A percentile compares a stretch with the other conserved stretches of the same genome.
Evolutionary conservation across 2,113 vertebrate species (phyloP).

Genomic region (Lonchura striata): DNA sequence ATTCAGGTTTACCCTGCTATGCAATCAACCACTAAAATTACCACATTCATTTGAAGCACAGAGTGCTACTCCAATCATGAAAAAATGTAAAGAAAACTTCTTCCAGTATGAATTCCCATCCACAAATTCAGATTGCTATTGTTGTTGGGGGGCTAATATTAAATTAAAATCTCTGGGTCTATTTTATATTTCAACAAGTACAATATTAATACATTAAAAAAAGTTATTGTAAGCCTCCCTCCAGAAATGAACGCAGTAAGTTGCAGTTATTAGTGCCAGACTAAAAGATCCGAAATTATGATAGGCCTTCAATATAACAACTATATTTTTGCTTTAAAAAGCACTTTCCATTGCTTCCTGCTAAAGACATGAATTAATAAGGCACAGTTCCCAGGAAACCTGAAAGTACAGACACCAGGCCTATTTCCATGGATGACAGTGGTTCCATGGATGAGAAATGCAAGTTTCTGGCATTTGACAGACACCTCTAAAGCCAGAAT

Average conservation of each 20-base stretch:
- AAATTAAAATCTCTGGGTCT: slow-evolving; percentile 39
- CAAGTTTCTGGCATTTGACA: slow-evolving; percentile 22
- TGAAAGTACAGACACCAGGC: slow-evolving; percentile 1
- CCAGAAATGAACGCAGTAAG: slow-evolving; percentile 35
- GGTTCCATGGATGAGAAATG: background rate
- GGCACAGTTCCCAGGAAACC: slow-evolving; percentile 54
- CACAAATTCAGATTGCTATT: slow-evolving; percentile 37
- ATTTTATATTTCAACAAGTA: slow-evolving; percentile 42
- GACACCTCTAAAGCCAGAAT: background rate
- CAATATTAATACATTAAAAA: slow-evolving; percentile 24
- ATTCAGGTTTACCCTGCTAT: slow-evolving; percentile 19
- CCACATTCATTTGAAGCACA: background rate
- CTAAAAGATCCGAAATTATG: slow-evolving; percentile 29
- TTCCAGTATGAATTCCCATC: slow-evolving; percentile 7
- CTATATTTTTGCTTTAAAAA: slow-evolving; percentile 61
- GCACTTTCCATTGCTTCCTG: slow-evolving; percentile 19
- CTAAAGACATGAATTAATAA: slow-evolving; percentile 51
- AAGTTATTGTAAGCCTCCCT: slow-evolving; percentile 49
- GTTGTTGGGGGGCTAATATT: slow-evolving; percentile 17
- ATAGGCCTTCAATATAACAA: slow-evolving; percentile 54
- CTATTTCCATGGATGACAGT: slow-evolving; percentile 5
- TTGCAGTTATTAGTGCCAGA: slow-evolving; percentile 47
- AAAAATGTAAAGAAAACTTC: slow-evolving; percentile 35
- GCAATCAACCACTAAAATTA: slow-evolving; percentile 40
- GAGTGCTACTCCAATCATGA: background rate